A percentile compares a stretch with the other conserved stretches of the same genome.
phyloP scores from a whole-genome alignment of 2,113 vertebrate species.

The Hypocryptadius cinnamomeus region DNA sequence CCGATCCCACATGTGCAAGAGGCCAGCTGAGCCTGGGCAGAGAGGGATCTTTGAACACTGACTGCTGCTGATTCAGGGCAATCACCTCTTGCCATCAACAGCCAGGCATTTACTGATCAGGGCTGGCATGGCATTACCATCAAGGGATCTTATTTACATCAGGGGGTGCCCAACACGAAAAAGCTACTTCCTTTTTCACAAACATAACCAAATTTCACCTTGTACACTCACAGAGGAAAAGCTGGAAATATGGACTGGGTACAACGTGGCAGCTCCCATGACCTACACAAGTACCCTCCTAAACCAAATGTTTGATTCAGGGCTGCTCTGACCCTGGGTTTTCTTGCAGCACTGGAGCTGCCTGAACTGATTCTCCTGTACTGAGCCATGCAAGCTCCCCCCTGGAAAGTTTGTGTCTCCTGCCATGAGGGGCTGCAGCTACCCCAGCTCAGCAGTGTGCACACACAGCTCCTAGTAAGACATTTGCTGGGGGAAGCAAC shows the following conservation, averaged over 20 bases:
- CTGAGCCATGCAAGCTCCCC: neutral
- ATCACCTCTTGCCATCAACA: neutral
- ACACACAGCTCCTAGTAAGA: neutral
- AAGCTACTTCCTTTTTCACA: neutral
- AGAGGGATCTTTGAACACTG: neutral
- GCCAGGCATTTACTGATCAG: neutral
- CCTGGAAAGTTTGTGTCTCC: neutral
- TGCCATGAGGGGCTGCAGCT: neutral
- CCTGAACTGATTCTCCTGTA: neutral
- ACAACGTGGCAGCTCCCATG: neutral
- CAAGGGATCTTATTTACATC: neutral
- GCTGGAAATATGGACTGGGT: neutral
- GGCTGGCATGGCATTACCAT: neutral
- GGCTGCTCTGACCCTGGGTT: neutral
- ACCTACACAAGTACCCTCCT: neutral
- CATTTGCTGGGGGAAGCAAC: neutral
- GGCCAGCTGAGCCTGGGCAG: neutral
- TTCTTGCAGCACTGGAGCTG: neutral
- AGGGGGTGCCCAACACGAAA: neutral
- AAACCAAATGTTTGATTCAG: neutral
- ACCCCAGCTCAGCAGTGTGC: neutral
- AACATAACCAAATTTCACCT: neutral
- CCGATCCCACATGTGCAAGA: neutral
- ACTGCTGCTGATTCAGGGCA: neutral
- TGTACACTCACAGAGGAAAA: neutral